Conservation (phyloP, 2,113 vertebrate species). For the Melanostigma gelatinosum region DNA sequence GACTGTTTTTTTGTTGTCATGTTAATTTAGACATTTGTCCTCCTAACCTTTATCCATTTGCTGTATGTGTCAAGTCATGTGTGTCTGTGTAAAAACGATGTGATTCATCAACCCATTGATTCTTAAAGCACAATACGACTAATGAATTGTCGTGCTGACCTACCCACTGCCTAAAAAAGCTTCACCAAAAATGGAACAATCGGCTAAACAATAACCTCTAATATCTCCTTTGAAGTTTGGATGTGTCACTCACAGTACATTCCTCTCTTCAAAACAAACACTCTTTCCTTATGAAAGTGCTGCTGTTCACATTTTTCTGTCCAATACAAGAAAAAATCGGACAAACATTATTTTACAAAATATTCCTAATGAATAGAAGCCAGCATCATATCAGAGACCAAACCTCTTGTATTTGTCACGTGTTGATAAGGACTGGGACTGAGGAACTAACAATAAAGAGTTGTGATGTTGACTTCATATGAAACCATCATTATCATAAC, state of each 20-base stretch:
- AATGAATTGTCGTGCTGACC: not conserved
- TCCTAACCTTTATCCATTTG: not conserved
- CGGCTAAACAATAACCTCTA: not conserved
- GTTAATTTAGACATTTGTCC: not conserved
- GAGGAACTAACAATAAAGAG: too few relatives aligned
- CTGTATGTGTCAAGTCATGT: slow-evolving; percentile 6
- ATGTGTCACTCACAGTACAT: not conserved
- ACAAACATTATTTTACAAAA: not conserved
- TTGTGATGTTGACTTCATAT: not conserved
- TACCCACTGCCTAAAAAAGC: not conserved
- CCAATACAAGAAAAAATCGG: not conserved
- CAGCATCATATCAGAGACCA: not conserved
- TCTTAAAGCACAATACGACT: not conserved
- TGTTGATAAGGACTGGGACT: too few relatives aligned
- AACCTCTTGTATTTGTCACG: not conserved
- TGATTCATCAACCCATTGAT: slow-evolving; percentile 1
- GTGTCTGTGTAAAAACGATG: not conserved
- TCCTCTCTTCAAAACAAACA: not conserved
- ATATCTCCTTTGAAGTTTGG: not conserved
- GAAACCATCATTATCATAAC: not conserved
- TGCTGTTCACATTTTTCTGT: not conserved
- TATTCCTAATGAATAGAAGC: not conserved
- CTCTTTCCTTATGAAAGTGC: not conserved
- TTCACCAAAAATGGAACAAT: not conserved
- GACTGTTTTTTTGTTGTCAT: not conserved